Conservation (phyloP, 92 coral and sea anemone genomes). For the Parazoanthus atlanticus region DNA sequence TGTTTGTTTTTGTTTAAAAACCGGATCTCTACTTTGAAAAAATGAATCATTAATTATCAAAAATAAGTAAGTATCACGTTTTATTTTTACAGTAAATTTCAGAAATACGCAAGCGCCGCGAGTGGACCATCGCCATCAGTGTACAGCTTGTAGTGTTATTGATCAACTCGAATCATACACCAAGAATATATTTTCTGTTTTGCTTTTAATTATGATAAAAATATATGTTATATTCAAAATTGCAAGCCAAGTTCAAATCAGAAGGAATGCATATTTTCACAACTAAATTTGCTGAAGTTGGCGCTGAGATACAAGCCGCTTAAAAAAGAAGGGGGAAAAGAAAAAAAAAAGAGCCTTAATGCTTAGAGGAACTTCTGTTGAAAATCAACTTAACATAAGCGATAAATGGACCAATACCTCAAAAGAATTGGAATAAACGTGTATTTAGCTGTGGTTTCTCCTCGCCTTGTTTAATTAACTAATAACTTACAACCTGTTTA, state of each 20-base stretch:
- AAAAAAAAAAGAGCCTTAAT: too few relatives aligned
- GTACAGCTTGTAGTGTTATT: too few relatives aligned
- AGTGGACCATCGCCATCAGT: background rate
- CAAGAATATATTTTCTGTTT: background rate
- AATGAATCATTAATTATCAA: background rate
- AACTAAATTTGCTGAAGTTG: too few relatives aligned
- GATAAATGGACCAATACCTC: background rate
- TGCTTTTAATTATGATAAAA: background rate
- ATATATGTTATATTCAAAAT: too few relatives aligned
- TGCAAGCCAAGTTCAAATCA: background rate
- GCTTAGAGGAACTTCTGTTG: too few relatives aligned
- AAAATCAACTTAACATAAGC: too few relatives aligned
- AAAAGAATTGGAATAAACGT: background rate
- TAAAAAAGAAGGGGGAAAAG: too few relatives aligned
- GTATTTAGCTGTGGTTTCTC: background rate
- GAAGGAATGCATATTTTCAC: background rate
- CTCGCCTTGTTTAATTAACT: background rate
- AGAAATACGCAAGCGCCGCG: background rate
- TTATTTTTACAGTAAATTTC: background rate
- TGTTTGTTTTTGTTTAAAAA: slow-evolving; percentile 1
- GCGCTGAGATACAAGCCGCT: too few relatives aligned
- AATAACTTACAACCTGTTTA: background rate
- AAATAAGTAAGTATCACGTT: background rate
- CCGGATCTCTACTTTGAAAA: background rate
- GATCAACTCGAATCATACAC: background rate